Percentiles rank a stretch among this genome's conserved stretches.
These are phyloP conservation scores for Sylvilagus bachmani DNA, from an alignment of 2,113 vertebrate species.

Conservation along the genomic window DNA sequence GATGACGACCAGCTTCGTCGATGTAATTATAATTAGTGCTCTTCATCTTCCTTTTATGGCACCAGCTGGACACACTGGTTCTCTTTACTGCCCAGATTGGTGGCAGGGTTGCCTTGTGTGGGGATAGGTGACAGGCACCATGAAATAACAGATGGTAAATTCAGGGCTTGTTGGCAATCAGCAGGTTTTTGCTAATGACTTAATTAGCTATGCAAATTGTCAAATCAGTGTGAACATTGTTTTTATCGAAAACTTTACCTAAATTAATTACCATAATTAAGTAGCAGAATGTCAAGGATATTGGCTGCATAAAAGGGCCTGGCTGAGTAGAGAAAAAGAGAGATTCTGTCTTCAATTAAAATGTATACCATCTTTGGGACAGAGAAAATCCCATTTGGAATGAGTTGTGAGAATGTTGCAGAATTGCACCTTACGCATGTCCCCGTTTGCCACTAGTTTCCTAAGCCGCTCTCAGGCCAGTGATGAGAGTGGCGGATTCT, in stretches of 20 bases:
- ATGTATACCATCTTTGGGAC: constrained; percentile 63
- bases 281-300: constrained; percentile 93
- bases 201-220: constrained; percentile 99
- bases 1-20: constrained; percentile 92
- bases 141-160: constrained; percentile 98
- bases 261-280: constrained; percentile 99
- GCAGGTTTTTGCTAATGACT: constrained; percentile 98
- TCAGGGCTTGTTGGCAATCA: constrained; percentile 98
- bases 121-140: constrained; percentile 96
- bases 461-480: constrained; percentile 65
- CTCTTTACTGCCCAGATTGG: constrained; percentile 92
- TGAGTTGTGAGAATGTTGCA: background rate
- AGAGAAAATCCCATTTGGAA: constrained; percentile 74
- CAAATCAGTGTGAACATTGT: constrained; percentile 99
- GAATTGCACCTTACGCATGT: constrained; percentile 43
- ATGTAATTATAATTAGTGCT: constrained; percentile 94
- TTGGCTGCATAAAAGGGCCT: constrained; percentile 89
- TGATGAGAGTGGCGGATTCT: constrained; percentile 52
- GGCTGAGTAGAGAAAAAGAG: constrained; percentile 86
- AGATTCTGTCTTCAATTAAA: constrained; percentile 83
- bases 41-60: constrained; percentile 90
- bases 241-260: constrained; percentile 98
- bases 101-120: constrained; percentile 88
- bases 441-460: constrained; percentile 63
- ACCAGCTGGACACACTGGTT: constrained; percentile 94